These are phyloP conservation scores for Rhineura floridana DNA, from an alignment of 2,113 vertebrate genomes.

Conservation along the genomic window DNA sequence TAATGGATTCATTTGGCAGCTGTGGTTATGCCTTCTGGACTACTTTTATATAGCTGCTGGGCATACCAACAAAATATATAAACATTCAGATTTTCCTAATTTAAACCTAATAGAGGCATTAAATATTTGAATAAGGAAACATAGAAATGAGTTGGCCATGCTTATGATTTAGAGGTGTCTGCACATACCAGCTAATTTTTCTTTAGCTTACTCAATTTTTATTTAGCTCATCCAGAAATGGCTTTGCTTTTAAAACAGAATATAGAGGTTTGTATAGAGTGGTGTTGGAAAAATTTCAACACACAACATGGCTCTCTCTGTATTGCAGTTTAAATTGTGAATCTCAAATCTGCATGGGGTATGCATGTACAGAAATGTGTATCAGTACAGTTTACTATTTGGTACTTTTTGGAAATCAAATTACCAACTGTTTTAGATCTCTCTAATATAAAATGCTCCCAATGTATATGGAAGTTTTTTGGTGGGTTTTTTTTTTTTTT, in stretches of 20 bases:
- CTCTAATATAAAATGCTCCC: not conserved
- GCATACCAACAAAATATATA: not conserved
- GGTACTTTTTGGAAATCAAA: not conserved
- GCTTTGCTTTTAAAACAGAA: not conserved
- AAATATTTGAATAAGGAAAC: not conserved
- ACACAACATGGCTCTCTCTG: not conserved
- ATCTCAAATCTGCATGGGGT: not conserved
- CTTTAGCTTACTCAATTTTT: too few species aligned
- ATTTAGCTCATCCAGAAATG: not conserved
- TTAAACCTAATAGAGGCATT: not conserved
- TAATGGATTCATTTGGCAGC: not conserved
- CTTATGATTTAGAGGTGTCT: not conserved
- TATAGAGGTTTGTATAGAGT: not conserved
- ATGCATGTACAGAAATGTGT: not conserved
- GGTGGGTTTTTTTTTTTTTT: not conserved
- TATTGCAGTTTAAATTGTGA: not conserved
- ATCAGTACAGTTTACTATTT: not conserved
- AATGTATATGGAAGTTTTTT: not conserved
- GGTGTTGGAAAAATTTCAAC: not conserved
- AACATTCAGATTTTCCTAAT: not conserved
- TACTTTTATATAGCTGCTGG: not conserved
- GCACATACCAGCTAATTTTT: not conserved
- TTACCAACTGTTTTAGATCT: too few species aligned
- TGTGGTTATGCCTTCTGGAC: not conserved
- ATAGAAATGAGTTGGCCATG: not conserved